Base-by-base conservation (phyloP, 2,113 vertebrate genomes). In the Eubucco bourcierii region DNA sequence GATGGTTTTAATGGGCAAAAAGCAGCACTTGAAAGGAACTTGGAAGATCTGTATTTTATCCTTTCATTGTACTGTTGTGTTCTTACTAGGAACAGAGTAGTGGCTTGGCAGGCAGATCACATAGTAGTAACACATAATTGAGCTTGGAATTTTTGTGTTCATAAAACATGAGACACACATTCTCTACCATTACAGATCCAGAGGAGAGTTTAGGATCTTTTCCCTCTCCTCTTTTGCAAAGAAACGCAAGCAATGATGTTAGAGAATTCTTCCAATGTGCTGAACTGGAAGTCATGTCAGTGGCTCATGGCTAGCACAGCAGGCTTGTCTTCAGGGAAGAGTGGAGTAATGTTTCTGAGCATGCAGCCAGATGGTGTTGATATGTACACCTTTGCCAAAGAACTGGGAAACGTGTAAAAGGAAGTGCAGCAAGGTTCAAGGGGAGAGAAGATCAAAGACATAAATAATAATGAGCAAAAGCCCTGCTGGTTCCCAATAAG, bases 381-480 rank as follows among this genome's bases (percentile, higher is more conserved):
- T 92, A 90, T 25, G 72, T 31, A 72, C 87, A 94, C 93, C 95
- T 90, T 88, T 37, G 28, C 76, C 93, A 84, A 91, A 52, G 95
- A 77, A 39, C 83, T 67, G 82, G 55, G n/a, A 58, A 68, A 82
- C 83, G 93, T 95, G 93, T 92, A 92, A 94, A 83, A 90, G 96
- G 94, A 97, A 96, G 79, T 88, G 82, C 81, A 81, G 63, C 29
- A 34, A 84, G 70, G 80, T 65, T 94, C 86, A 86, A 82, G 89
- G 85, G 73, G 73, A 88, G 86, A 81, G 71, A 91, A 94, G 95
- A 97, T 96, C 95, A 96, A 97, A 96, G 92, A 74, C 86, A 71
- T 61, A 95, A 95, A 91, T 92, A 94, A 83, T 91, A 94, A 89
- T 72, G 91, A 90, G 77, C 83, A 79, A 95, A 96, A 94, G 72